Conservation (phyloP, 2,113 vertebrate species). For the Sardina pilchardus region DNA sequence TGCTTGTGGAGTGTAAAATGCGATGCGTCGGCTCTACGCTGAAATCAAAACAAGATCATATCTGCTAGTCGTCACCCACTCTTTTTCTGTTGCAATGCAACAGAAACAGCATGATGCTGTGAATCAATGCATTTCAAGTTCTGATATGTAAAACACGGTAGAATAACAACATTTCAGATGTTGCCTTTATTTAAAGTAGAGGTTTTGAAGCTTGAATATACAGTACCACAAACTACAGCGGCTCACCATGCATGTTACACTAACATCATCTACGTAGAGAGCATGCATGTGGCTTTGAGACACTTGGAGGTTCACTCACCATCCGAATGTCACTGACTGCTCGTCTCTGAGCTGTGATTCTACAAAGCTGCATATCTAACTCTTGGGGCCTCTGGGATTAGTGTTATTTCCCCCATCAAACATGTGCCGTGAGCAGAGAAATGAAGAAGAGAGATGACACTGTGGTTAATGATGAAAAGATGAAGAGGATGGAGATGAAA, state of each 20-base stretch:
- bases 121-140: background rate
- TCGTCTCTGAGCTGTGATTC: slow-evolving; percentile 23
- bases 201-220: background rate
- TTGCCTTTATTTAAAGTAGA: background rate
- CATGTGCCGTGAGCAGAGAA: background rate
- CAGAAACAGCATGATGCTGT: background rate
- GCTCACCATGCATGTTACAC: background rate
- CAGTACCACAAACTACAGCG: background rate
- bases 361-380: slow-evolving; percentile 38
- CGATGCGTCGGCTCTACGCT: slow-evolving; percentile 11
- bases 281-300: background rate
- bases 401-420: background rate
- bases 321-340: slow-evolving; percentile 20
- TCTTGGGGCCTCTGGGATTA: slow-evolving; percentile 35
- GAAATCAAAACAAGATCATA: slow-evolving; percentile 22
- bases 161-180: background rate
- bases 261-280: background rate
- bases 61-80: background rate
- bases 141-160: background rate
- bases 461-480: slow-evolving; percentile 16
- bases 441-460: background rate
- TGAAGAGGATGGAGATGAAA: background rate
- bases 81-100: background rate
- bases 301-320: slow-evolving; percentile 34
- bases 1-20: slow-evolving; percentile 16